phyloP scores from a whole-genome alignment of 1,140 invertebrate species.

The Stenopsyche tienmushanensis region DNA sequence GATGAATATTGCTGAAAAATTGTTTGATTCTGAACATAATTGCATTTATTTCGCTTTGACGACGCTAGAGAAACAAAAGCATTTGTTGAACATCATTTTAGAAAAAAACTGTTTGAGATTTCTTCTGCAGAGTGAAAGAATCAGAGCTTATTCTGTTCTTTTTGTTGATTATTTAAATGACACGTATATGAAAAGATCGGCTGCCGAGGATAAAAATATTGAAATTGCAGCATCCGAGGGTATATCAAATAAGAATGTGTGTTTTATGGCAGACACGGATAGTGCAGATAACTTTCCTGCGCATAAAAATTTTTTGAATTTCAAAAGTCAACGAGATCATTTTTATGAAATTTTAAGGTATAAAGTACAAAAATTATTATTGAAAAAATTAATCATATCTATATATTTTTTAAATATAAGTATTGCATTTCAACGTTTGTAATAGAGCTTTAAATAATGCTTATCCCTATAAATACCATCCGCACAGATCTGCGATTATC shows the following conservation, averaged over 20 bases:
- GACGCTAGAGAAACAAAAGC: constrained; percentile 48
- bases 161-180: constrained; percentile 48
- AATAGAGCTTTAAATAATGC: neutral
- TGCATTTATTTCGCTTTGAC: constrained; percentile 52
- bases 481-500: no score
- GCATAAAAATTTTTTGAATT: constrained; percentile 70
- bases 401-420: no score
- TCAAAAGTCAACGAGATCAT: constrained; percentile 79
- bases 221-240: constrained; percentile 35
- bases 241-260: constrained; percentile 48
- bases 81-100: constrained; percentile 48
- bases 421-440: neutral
- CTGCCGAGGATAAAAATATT: constrained; percentile 39
- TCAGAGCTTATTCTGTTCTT: constrained; percentile 48
- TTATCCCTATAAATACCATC: neutral
- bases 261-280: constrained; percentile 69
- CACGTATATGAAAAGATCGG: constrained; percentile 46
- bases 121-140: constrained; percentile 50
- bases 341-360: constrained; percentile 74
- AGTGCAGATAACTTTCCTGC: constrained; percentile 79
- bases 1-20: constrained; percentile 39
- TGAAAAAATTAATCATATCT: no score
- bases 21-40: constrained; percentile 51
- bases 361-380: no score
- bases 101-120: constrained; percentile 51